These are phyloP conservation scores for Aurelia aurita DNA, from an alignment of 30 jellyfish, hydroid and myxozoan species.

Conservation along the genomic window DNA sequence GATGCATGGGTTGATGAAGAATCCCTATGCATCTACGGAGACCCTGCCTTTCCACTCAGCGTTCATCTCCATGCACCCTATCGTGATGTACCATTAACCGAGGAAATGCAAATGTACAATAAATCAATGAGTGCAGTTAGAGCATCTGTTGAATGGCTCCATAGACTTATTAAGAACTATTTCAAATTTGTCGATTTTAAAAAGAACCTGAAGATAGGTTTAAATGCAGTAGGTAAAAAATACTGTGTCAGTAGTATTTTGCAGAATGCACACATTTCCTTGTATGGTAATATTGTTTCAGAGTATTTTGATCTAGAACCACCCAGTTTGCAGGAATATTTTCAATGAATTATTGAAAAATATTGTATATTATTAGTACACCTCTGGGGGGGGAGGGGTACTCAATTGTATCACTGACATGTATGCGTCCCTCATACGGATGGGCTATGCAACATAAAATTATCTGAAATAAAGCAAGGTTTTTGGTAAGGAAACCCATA, in stretches of 20 bases:
- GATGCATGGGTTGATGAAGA: too few relatives aligned
- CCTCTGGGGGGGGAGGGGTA: too few relatives aligned
- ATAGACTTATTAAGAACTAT: slow-evolving; percentile 45
- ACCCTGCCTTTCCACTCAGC: too few relatives aligned
- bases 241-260: slow-evolving; percentile 36
- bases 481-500: too few relatives aligned
- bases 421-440: too few relatives aligned
- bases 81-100: slow-evolving; percentile 7
- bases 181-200: slow-evolving; percentile 60
- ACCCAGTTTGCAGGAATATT: slow-evolving; percentile 40
- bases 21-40: slow-evolving; percentile 47
- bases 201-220: slow-evolving; percentile 55
- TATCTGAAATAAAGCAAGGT: too few relatives aligned
- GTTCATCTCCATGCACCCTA: too few relatives aligned
- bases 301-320: slow-evolving; percentile 59
- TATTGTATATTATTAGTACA: too few relatives aligned
- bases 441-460: too few relatives aligned
- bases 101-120: slow-evolving; percentile 29
- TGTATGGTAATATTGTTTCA: slow-evolving; percentile 68
- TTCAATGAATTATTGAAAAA: too few relatives aligned
- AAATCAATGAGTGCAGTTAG: slow-evolving; percentile 50
- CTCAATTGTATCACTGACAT: too few relatives aligned
- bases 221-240: slow-evolving; percentile 60
- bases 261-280: slow-evolving; percentile 58
- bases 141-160: slow-evolving; percentile 59